These are phyloP conservation scores for Dreissena polymorpha DNA, from an alignment of 1,140 invertebrate species.

Conservation along the genomic window DNA sequence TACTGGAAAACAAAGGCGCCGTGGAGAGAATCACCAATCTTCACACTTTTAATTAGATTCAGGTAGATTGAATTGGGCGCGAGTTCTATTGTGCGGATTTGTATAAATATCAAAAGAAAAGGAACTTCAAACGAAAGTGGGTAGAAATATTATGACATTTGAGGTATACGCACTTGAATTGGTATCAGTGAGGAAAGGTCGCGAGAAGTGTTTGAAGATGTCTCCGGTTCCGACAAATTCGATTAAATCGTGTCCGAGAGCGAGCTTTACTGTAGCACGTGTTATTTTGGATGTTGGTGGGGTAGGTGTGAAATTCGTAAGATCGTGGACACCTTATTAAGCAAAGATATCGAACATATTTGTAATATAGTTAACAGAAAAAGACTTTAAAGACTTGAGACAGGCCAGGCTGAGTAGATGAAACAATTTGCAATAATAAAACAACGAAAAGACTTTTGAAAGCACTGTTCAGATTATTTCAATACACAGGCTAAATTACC, in stretches of 20 bases:
- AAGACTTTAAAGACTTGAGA: too few species aligned
- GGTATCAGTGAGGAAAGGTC: background rate
- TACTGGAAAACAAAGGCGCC: background rate
- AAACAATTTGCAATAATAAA: too few species aligned
- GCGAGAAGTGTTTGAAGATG: background rate
- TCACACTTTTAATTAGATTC: slow-evolving; percentile 10
- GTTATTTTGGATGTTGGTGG: too few species aligned
- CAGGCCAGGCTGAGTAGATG: too few species aligned
- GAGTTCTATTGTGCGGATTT: background rate
- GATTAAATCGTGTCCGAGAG: background rate
- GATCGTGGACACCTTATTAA: too few species aligned
- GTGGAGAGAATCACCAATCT: background rate
- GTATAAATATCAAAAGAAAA: background rate
- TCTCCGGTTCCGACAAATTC: background rate
- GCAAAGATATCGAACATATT: too few species aligned
- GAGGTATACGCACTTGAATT: background rate
- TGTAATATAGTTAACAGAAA: too few species aligned
- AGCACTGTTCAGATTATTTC: too few species aligned
- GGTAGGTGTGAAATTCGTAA: too few species aligned
- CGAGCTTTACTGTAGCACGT: too few species aligned
- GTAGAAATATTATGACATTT: slow-evolving; percentile 2
- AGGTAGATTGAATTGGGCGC: background rate
- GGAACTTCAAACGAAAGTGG: slow-evolving; percentile 8
- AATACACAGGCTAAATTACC: too few species aligned
- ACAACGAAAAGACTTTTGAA: too few species aligned